phyloP scores from a whole-genome alignment of 2,888 invertebrate genomes.

The Ashinkailepas kermadecensis region DNA sequence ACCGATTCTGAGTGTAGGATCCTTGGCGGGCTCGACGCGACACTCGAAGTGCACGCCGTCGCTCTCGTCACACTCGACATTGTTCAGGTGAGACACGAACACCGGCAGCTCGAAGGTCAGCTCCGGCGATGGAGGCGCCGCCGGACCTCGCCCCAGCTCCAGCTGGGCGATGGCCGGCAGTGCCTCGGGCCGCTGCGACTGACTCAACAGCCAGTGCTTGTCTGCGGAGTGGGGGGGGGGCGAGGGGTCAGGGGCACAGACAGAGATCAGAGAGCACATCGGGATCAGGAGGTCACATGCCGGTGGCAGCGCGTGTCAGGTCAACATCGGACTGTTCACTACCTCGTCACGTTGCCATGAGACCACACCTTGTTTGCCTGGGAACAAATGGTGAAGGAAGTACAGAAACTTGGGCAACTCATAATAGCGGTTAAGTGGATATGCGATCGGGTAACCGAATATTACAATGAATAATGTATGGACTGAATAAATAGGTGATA shows the following conservation, averaged over 20 bases:
- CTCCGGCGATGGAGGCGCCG: constrained; percentile 55
- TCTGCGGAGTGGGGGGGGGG: constrained; percentile 52
- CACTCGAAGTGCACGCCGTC: constrained; percentile 86
- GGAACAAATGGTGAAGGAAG: too few species aligned
- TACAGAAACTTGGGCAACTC: too few species aligned
- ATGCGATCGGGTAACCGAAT: too few species aligned
- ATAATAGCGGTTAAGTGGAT: too few species aligned
- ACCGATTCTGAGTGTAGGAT: constrained; percentile 74
- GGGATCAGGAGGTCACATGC: too few species aligned
- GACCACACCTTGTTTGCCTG: too few species aligned
- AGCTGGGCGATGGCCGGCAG: constrained; percentile 75
- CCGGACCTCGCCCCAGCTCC: constrained; percentile 60
- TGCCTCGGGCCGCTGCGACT: constrained; percentile 81
- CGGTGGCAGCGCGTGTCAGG: too few species aligned
- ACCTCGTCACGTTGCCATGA: too few species aligned
- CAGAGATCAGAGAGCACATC: too few species aligned
- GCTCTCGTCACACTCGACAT: constrained; percentile 78
- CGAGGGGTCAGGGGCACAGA: background rate
- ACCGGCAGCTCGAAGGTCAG: constrained; percentile 75
- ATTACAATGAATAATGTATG: too few species aligned
- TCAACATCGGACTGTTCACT: too few species aligned
- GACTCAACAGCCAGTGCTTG: constrained; percentile 77
- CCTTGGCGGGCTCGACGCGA: constrained; percentile 82
- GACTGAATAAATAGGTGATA: too few species aligned
- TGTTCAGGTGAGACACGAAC: constrained; percentile 82